These are phyloP conservation scores for Thyatira batis DNA, from an alignment of 2,888 invertebrate species.

Conservation along the genomic window DNA sequence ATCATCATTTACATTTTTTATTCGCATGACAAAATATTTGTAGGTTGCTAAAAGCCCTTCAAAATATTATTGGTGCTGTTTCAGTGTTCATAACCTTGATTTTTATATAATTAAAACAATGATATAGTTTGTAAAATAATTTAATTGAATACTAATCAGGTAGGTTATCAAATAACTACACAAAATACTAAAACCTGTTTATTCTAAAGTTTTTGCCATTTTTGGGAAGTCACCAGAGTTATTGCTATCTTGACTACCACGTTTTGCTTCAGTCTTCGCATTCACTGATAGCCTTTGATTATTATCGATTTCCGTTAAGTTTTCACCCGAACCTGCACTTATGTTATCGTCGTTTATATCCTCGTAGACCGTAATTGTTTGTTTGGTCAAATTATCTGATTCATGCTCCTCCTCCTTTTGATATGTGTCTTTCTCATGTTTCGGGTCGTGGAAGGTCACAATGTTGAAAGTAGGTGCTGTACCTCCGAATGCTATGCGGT, in stretches of 20 bases:
- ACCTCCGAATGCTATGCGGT: slow-evolving; percentile 71
- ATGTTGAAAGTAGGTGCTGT: slow-evolving; percentile 64
- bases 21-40: slow-evolving; percentile 16
- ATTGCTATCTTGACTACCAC: background rate
- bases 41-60: background rate
- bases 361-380: slow-evolving; percentile 20
- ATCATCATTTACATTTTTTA: slow-evolving; percentile 53
- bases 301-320: background rate
- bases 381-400: slow-evolving; percentile 31
- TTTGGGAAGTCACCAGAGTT: background rate
- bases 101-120: background rate
- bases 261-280: background rate
- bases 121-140: background rate
- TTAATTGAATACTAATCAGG: background rate
- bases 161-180: background rate
- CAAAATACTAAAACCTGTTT: background rate
- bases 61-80: no score
- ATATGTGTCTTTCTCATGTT: slow-evolving; percentile 59
- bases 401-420: slow-evolving; percentile 16
- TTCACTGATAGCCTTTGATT: background rate
- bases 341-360: slow-evolving; percentile 8
- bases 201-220: background rate
- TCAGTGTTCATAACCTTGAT: no score
- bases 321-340: background rate
- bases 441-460: slow-evolving; percentile 70